Evolutionary conservation across 1,140 invertebrate genomes (phyloP), one percentile per base, ranked within the genome.

Genomic region (Lepidurus packardi): DNA sequence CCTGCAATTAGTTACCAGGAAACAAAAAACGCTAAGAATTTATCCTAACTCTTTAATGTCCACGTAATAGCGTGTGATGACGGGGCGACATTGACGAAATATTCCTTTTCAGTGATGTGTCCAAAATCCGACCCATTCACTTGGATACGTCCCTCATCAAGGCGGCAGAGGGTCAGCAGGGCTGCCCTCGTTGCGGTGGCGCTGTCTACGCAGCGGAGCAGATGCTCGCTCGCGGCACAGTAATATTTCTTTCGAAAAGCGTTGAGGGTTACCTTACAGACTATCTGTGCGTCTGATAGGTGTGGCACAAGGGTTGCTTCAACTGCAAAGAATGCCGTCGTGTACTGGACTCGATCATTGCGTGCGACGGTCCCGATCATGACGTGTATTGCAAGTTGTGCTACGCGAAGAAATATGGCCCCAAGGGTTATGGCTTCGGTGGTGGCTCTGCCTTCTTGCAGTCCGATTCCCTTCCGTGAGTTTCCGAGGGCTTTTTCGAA

Each of bases 261-360:
- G 21, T 1, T 8, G 16, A 21, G 11, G 24, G 9, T 43, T 43
- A 25, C 11, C 11, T 81, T 73, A 81, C 79, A 80, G 11, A 24
- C 0, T 2, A 53, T 42, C 41, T 78, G 76, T 34, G 75, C 79
- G 79, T 80, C 79, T 78, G 80, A 79, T 90, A 94, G 83, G 95
- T 96, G 86, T 98, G 95, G 95, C 97, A 97, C 87, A 98, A 98
- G 86, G 85, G 85, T 77, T 99, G 97, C 87, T 98, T 97, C 89
- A 98, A 98, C 85, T 99, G 97, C 86, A 91, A 89, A 84, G 93
- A 94, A 81, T 98, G 97, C 86, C 92, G 91, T 81, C 95, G 95
- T 83, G 94, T 92, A 25, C 88, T 98, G 75, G 95, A 97, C 84
- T 98, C 95, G 24, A 95, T 95, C 83, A 94, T 94, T 81, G 95